Base-by-base conservation (phyloP, 2,888 invertebrate species). In the Papilio gigon region DNA sequence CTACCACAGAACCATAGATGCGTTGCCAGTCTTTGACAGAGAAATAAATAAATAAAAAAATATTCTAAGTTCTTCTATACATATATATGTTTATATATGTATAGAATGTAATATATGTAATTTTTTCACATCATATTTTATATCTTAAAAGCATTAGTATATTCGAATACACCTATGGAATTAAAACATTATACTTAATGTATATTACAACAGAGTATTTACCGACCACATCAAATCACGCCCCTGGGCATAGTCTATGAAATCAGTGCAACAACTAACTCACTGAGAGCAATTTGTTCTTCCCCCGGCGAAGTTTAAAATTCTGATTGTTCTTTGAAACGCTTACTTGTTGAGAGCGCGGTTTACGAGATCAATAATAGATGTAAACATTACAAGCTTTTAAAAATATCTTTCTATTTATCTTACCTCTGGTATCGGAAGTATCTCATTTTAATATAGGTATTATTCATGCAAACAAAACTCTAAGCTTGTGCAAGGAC, bases 251-350 rank as follows among this genome's bases (percentile, higher is more conserved):
- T 50, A 4, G 53, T 40, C 50, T 47, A 61, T 69, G 65, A 69
- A 69, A 69, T 65, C 65, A 65, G n/a, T 65, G 42, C 25, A 37
- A 40, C 33, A 68, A 47, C 60, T 25, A 65, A 65, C 65, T 68
- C 60, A 61, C 64, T 65, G 65, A 65, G 60, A 65, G 53, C 40
- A 42, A 69, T 65, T 65, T 60, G 65, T 50, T 69, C 40, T 44
- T 53, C 42, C 53, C 56, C 0, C 27, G n/a, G 11, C 53, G 40
- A 22, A 30, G 65, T 65, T 65, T 60, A 61, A 53, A 67, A 65
- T 50, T 61, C 17, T 40, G 33, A 53, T 65, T 33, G 65, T 60
- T 61, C 68, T 60, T 33, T 6, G 17, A 14, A 68, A 58, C 9
- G 35, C 35, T 64, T 64, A 58, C n/a, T 22, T 22, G 25, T 66